phyloP scores from a whole-genome alignment of 1,140 invertebrate genomes.

The Aphaenogaster ashmeadi region DNA sequence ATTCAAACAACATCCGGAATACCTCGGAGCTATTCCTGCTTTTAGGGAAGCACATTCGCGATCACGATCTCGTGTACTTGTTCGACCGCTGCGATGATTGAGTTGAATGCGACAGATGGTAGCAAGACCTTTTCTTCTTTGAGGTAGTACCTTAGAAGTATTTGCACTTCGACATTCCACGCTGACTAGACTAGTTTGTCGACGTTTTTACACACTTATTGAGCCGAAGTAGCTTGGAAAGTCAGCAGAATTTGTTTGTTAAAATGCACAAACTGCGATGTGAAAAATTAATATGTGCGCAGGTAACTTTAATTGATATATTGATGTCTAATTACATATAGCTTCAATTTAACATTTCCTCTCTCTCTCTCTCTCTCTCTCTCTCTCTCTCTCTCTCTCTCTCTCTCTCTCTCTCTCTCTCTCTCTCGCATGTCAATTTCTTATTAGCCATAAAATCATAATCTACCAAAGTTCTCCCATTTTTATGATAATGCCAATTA shows the following conservation, averaged over 20 bases:
- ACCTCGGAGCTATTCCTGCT: not conserved
- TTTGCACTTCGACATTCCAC: constrained; percentile 57
- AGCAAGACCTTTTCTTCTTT: constrained; percentile 53
- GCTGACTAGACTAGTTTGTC: constrained; percentile 7
- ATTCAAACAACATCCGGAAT: constrained; percentile 1
- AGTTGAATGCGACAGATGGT: constrained; percentile 71
- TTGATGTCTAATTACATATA: not conserved
- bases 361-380: not conserved
- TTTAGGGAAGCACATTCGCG: not conserved
- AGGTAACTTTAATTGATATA: not conserved
- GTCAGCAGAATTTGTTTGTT: not conserved
- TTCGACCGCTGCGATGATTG: constrained; percentile 49
- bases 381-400: not conserved
- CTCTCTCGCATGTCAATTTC: not conserved
- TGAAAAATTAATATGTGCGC: not conserved
- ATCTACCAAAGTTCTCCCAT: no score
- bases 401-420: no score
- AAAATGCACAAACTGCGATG: not conserved
- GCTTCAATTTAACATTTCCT: not conserved
- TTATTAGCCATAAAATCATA: not conserved
- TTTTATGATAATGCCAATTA: constrained; percentile 2
- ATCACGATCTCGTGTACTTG: not conserved
- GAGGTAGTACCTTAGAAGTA: constrained; percentile 41
- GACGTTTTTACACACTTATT: not conserved
- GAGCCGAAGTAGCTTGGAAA: not conserved